Evolutionary conservation across 2,888 invertebrate species (phyloP), one percentile per base, ranked within the genome.

Genomic region (Apodemia hepburni): DNA sequence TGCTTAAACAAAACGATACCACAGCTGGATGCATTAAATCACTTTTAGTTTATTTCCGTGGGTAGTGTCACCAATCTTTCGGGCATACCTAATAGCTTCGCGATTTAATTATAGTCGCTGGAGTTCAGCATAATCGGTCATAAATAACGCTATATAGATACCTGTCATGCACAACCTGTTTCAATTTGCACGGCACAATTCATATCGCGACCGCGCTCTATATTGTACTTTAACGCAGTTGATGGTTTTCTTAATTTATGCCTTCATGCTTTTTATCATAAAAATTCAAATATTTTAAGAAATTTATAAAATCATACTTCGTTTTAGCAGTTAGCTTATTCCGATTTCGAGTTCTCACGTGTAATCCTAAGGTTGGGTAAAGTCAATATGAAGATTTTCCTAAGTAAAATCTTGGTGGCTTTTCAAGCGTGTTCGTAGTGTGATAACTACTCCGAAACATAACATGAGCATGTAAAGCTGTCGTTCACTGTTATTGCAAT

Each of bases 131-230:
- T 87, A 90, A 89, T 89, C 88, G 87, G 75, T 71, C 79, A 88
- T 89, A 90, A 90, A 90, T 90, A 88, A 87, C 76, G 70, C 69
- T 76, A 79, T 82, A 88, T 85, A 84, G 86, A 89, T 86, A 90
- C 85, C 87, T 89, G 89, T 80, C 89, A 84, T 74, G 70, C 82
- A 74, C 87, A 90, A 88, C 92, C 90, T 92, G 93, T 92, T 92
- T 92, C 82, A 79, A 84, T 88, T 84, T 85, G 85, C 85, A 78
- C 82, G 78, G 76, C 80, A 85, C 82, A 85, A 85, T 81, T 80
- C 79, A 70, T 68, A 74, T 73, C 69, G 72, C 75, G 78, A 71
- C 74, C 70, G 78, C 75, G 77, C 75, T 71, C 71, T 64, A 78
- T 75, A 80, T 84, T 87, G 82, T 85, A 77, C 76, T 78, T 75